Base-by-base conservation (phyloP, 2,888 invertebrate species). In the Elaeidobius kamerunicus region DNA sequence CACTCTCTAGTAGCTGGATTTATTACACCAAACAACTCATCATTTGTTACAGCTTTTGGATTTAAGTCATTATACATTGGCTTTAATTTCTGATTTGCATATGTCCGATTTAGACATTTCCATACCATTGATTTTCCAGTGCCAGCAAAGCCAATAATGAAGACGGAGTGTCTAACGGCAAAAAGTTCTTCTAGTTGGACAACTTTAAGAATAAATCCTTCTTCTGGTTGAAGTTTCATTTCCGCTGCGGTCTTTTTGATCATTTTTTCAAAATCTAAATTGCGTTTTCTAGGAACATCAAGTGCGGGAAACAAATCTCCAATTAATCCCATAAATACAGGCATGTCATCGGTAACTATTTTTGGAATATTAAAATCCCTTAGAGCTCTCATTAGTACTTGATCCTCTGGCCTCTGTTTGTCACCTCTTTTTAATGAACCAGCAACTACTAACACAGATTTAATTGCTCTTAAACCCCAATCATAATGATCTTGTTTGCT, bases 401-500 rank as follows among this genome's bases (percentile, higher is more conserved):
- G 92, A 73, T 95, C 94, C 75, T 95, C 94, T 0, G 93, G 87
- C 27, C 88, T 77, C 19, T 75, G 74, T 44, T 85, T 79, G 68
- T 90, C 90, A 45, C 84, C 82, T 61, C 89, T 77, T 81, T 93
- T 93, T 45, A 95, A 75, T 27, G 93, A 85, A 35, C 94, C 95
- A 60, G 95, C 95, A 7, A 96, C 94, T 1, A 96, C 95, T 44
- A 96, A 76, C 38, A 96, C 94, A 45, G 95, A 95, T 71, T 96
- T 96, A 63, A 96, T 95, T 46, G 96, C 96, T 62, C 96, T 76
- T 46, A 96, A 76, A 28, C 96, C 96, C 95, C 95, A 93, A 78
- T 96, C 96, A 68, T 96, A 96, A 72, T 96, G 96, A 71, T 96
- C 95, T 73, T 94, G 91, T 69, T 94, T 94, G 38, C 94, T 95